These are phyloP conservation scores for Asteroscopus sphinx DNA, from an alignment of 2,888 invertebrate genomes.

Conservation along the genomic window DNA sequence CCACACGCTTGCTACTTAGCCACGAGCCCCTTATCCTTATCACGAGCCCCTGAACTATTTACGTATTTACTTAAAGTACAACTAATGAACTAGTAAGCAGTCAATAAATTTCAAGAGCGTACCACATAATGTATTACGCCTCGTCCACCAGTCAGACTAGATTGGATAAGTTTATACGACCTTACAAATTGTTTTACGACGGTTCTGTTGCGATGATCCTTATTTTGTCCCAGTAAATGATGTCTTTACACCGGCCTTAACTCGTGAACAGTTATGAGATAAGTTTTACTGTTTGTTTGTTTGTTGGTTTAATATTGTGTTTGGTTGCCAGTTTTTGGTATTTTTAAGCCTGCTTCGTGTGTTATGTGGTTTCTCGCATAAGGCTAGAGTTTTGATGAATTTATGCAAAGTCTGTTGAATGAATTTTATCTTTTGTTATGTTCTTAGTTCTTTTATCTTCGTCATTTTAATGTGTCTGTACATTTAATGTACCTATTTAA, in stretches of 20 bases:
- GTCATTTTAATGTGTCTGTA: conserved; percentile 10
- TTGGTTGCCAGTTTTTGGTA: conserved; percentile 8
- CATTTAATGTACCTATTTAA: conserved; percentile 11
- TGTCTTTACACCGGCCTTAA: conserved; percentile 57
- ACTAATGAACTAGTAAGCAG: conserved; percentile 63
- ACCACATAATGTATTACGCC: conserved; percentile 52
- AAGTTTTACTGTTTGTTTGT: conserved; percentile 53
- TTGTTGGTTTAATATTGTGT: conserved; percentile 38
- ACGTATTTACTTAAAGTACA: conserved; percentile 26
- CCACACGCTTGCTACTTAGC: no score
- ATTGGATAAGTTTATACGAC: conserved; percentile 81
- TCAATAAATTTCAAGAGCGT: conserved; percentile 67
- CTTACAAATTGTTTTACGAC: conserved; percentile 76
- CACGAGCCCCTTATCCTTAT: no score
- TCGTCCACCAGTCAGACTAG: conserved; percentile 62
- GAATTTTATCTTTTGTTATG: no score
- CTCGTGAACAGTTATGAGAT: conserved; percentile 53
- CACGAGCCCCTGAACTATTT: conserved; percentile 7
- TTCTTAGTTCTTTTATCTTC: no score
- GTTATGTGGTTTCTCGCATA: neutral
- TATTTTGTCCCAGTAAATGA: conserved; percentile 64
- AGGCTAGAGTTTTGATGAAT: neutral
- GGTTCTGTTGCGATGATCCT: conserved; percentile 59
- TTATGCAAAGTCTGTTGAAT: conserved; percentile 5
- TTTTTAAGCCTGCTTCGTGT: conserved; percentile 7